These are phyloP conservation scores for Agapostemon virescens DNA, from an alignment of 2,888 invertebrate genomes.

Conservation along the genomic window DNA sequence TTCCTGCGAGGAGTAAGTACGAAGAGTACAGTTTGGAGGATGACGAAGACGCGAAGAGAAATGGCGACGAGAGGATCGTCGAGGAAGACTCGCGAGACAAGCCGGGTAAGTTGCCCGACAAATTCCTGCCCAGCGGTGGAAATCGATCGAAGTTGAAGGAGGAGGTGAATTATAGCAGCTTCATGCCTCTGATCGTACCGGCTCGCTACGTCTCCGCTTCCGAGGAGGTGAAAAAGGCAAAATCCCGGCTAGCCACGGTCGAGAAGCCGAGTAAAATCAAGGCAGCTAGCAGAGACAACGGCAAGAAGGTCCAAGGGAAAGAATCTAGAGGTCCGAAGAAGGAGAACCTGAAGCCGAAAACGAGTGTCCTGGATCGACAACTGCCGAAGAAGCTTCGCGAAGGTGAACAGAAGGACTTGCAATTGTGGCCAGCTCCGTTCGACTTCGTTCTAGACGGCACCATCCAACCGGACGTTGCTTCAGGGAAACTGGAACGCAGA, in stretches of 20 bases:
- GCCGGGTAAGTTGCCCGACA: neutral
- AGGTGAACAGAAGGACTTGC: conserved; percentile 68
- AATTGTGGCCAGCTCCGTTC: conserved; percentile 74
- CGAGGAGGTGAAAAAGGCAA: conserved; percentile 42
- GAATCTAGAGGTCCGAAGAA: conserved; percentile 23
- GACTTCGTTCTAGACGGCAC: conserved; percentile 72
- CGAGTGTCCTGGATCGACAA: conserved; percentile 57
- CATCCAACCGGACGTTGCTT: conserved; percentile 57
- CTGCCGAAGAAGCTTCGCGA: conserved; percentile 66
- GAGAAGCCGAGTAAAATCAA: conserved; percentile 16
- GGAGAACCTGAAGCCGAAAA: conserved; percentile 46
- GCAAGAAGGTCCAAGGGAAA: neutral
- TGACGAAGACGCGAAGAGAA: conserved; percentile 15
- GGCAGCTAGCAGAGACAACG: neutral
- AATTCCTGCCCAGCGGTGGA: neutral
- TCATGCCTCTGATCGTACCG: conserved; percentile 70
- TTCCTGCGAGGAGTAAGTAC: conserved; percentile 67
- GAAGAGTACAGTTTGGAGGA: conserved; percentile 74
- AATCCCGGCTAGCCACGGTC: neutral
- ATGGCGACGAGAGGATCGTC: conserved; percentile 12
- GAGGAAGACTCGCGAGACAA: conserved; percentile 1
- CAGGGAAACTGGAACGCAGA: neutral
- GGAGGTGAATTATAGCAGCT: conserved; percentile 61
- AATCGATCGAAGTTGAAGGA: neutral
- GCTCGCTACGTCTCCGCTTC: conserved; percentile 69